Percentiles rank a stretch among this genome's conserved stretches.
These are phyloP conservation scores for Discoglossus pictus DNA, from an alignment of 2,797 vertebrate genomes.

Conservation along the genomic window DNA sequence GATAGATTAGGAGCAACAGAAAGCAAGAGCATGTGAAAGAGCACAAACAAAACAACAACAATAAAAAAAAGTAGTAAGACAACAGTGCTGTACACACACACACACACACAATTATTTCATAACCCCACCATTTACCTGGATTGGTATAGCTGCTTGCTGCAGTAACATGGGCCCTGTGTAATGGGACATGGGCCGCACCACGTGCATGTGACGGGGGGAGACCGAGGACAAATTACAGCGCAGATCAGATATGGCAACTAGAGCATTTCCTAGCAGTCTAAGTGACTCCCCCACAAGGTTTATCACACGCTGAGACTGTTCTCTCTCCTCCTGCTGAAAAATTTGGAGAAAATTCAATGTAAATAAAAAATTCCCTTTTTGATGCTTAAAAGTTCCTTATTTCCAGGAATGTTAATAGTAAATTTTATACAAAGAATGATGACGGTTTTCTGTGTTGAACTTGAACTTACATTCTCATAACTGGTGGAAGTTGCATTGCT, in stretches of 20 bases:
- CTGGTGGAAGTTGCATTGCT: constrained; percentile 78
- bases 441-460: no score
- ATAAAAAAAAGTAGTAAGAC: no score
- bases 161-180: constrained; percentile 81
- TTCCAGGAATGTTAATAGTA: no score
- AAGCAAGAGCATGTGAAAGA: neutral
- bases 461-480: constrained; percentile 81
- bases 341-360: neutral
- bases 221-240: constrained; percentile 84
- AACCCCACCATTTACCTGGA: constrained; percentile 72
- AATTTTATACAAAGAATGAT: no score
- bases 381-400: no score
- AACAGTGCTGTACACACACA: no score
- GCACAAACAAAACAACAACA: no score
- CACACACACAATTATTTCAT: no score
- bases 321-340: constrained; percentile 77
- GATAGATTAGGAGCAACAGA: no score
- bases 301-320: constrained; percentile 84
- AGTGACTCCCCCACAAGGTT: constrained; percentile 85
- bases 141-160: constrained; percentile 82
- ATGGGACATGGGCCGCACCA: constrained; percentile 87
- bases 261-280: constrained; percentile 85
- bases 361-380: no score
- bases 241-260: constrained; percentile 87
- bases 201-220: constrained; percentile 84